Base-by-base conservation (phyloP, 2,797 vertebrate genomes). In the Danio kyathit region DNA sequence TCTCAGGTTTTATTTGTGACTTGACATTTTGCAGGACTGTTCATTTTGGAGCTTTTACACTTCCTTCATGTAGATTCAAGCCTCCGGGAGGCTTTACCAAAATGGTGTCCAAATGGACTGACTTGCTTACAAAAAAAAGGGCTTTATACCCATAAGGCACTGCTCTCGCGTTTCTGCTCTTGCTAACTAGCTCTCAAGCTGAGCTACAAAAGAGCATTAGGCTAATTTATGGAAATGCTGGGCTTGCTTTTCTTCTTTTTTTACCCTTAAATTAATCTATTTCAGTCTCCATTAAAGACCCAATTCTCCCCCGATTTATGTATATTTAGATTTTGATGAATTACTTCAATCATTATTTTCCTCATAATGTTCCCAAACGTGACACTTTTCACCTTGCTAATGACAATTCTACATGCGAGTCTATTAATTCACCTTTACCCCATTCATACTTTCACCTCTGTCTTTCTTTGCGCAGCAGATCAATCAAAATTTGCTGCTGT, bases 201-300 rank as follows among this genome's bases (percentile, higher is more conserved):
- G 51, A 59, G 54, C 46, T 79, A n/a, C 16, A 49, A 48, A 56
- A 60, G 44, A 61, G 21, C 16, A 66, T 76, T 57, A 56, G 38
- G 51, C 12, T 56, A 76, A 69, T 78, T 59, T 67, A 70, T 70
- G 65, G 56, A 79, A 79, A 61, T 12, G 44, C n/a, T 61, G 69
- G 21, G 16, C 75, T 57, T 60, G 44, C 43, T 67, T 57, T 77
- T 29, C 12, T 52, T 17, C 38, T 29, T 74, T 3, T 29, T 29
- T 29, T 10, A 4, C 10, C 52, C 43, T 17, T 5, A 49, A 61
- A 60, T 46, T 74, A 2, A 21, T 54, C 61, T 67, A n/a, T 56
- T 43, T 48, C 4, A 57, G 19, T 16, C 14, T 11, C 44, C 7
- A 4, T 75, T 60, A 38, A 74, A 61, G 21, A 51, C 40, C 73